Evolutionary conservation across 2,888 invertebrate genomes (phyloP).

Genomic region (Onthophagus sagittarius): DNA sequence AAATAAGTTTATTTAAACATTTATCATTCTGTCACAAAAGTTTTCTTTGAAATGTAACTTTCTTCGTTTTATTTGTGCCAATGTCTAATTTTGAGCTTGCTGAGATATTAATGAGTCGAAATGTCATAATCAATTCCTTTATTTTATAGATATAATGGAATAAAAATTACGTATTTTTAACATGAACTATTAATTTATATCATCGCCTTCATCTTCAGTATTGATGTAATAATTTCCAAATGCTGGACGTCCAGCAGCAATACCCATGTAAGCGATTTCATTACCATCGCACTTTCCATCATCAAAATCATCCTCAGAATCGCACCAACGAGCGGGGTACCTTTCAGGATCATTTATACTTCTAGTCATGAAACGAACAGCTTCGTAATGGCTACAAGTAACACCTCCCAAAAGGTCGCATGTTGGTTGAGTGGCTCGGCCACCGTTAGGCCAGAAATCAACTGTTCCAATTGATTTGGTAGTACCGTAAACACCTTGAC

Average conservation of each 20-base stretch:
- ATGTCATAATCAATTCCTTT: too few species aligned
- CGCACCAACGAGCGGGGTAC: background rate
- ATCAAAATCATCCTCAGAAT: background rate
- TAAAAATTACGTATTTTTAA: background rate
- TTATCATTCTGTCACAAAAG: too few species aligned
- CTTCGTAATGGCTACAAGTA: constrained; percentile 9
- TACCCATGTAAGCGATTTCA: constrained; percentile 5
- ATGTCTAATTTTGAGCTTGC: too few species aligned
- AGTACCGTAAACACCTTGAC: constrained; percentile 63
- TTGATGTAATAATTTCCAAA: background rate
- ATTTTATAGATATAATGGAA: too few species aligned
- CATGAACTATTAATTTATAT: background rate
- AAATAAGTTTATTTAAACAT: too few species aligned
- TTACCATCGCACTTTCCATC: background rate
- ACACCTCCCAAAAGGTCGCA: constrained; percentile 4
- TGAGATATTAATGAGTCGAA: too few species aligned
- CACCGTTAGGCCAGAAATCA: constrained; percentile 63
- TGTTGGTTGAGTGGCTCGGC: background rate
- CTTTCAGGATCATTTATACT: constrained; percentile 3
- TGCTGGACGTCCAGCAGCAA: background rate
- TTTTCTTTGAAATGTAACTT: too few species aligned
- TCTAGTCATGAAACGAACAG: background rate
- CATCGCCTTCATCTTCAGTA: constrained; percentile 4
- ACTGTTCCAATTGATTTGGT: constrained; percentile 61
- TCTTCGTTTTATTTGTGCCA: too few species aligned